These are phyloP conservation scores for Pseudopleuronectes americanus DNA, from an alignment of 2,797 vertebrate species.

Conservation along the genomic window DNA sequence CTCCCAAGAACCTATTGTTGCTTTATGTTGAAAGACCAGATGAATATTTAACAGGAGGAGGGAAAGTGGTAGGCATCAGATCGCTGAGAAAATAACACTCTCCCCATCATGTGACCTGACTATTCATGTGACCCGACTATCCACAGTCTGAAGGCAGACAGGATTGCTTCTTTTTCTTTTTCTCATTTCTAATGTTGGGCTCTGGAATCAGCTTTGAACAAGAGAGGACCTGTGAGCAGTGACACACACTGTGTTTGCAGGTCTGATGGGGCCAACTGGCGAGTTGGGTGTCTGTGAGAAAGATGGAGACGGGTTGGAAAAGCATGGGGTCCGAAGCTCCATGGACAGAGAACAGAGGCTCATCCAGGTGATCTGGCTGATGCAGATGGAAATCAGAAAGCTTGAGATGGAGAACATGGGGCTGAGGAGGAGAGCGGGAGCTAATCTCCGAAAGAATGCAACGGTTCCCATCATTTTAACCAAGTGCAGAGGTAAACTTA, in stretches of 20 bases:
- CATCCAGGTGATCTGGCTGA: constrained; percentile 79
- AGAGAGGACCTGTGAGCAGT: not conserved
- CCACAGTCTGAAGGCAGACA: constrained; percentile 52
- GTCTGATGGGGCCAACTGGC: constrained; percentile 24
- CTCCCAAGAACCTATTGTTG: constrained; percentile 57
- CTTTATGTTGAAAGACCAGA: constrained; percentile 46
- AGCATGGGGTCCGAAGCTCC: constrained; percentile 11
- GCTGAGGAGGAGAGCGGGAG: constrained; percentile 76
- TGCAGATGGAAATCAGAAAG: constrained; percentile 83
- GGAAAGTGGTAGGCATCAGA: constrained; percentile 66
- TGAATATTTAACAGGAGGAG: constrained; percentile 62
- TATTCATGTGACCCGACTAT: constrained; percentile 46
- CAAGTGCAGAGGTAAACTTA: constrained; percentile 79
- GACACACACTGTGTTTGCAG: not conserved
- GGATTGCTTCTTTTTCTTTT: constrained; percentile 50
- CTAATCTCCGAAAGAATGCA: constrained; percentile 48
- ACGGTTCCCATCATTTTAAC: constrained; percentile 50
- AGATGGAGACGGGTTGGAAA: too few species aligned
- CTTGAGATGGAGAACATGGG: constrained; percentile 86
- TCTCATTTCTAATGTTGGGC: constrained; percentile 9
- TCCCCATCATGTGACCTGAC: constrained; percentile 46
- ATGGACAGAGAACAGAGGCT: constrained; percentile 82
- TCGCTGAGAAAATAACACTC: constrained; percentile 62
- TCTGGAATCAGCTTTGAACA: constrained; percentile 22
- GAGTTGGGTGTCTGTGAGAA: too few species aligned